Percentiles rank a stretch among this genome's conserved stretches.
Evolutionary conservation across 35 echinoderm and acorn worm genomes (phyloP).

Genomic region (Apostichopus parvimensis): DNA sequence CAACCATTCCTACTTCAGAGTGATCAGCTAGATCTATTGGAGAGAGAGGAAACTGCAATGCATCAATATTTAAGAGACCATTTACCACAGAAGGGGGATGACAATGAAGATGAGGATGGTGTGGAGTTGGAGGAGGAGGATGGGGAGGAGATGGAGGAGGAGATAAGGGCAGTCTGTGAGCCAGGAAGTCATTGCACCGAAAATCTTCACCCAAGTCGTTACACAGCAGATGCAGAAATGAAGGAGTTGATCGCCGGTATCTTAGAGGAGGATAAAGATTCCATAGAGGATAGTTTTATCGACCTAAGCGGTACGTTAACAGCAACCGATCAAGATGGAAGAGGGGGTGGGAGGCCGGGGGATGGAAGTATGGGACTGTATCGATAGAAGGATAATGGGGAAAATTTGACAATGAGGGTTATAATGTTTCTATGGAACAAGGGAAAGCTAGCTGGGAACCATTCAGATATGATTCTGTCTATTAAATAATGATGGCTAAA

Average conservation of each 20-base stretch:
- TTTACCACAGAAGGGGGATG: neutral
- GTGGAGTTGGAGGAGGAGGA: neutral
- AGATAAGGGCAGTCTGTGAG: neutral
- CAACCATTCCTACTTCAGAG: neutral
- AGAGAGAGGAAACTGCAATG: neutral
- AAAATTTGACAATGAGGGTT: too few relatives aligned
- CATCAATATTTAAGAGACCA: neutral
- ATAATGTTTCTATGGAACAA: too few relatives aligned
- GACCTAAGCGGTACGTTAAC: neutral
- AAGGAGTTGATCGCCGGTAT: neutral
- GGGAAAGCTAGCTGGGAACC: too few relatives aligned
- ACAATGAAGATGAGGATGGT: neutral
- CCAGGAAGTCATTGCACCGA: neutral
- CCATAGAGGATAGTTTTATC: constrained; percentile 7
- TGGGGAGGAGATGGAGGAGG: neutral
- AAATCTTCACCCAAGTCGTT: neutral
- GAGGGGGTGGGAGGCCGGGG: too few relatives aligned
- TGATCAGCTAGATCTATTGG: neutral
- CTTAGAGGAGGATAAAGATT: neutral
- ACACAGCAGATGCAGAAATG: neutral
- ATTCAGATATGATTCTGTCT: too few relatives aligned
- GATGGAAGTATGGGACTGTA: too few relatives aligned
- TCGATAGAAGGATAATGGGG: too few relatives aligned
- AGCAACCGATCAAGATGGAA: too few relatives aligned
- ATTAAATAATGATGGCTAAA: too few relatives aligned